phyloP scores from a whole-genome alignment of 1,140 invertebrate species.

The Cotesia vestalis region DNA sequence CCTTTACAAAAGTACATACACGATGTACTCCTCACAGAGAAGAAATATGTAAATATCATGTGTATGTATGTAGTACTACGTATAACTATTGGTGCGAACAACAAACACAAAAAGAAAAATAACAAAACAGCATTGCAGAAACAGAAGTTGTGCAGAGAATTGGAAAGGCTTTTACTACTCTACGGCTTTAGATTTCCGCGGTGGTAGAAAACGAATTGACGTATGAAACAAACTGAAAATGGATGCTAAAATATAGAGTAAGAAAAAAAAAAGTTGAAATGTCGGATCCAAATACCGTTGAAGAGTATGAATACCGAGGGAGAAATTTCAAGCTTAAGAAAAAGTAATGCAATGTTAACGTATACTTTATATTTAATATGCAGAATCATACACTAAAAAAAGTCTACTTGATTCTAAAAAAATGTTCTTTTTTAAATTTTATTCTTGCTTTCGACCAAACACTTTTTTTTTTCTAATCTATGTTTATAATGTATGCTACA shows the following conservation, averaged over 20 bases:
- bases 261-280: conserved; percentile 3
- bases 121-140: too few species aligned
- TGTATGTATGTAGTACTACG: neutral
- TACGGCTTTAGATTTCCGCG: conserved; percentile 6
- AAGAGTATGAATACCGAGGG: neutral
- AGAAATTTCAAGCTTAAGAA: neutral
- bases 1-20: neutral
- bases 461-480: too few species aligned
- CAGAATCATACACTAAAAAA: too few species aligned
- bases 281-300: neutral
- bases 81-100: conserved; percentile 12
- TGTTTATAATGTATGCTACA: too few species aligned
- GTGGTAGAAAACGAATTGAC: conserved; percentile 18
- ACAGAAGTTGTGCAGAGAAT: too few species aligned
- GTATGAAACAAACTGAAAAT: conserved; percentile 5
- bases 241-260: neutral
- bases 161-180: conserved; percentile 17
- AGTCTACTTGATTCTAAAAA: too few species aligned
- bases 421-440: too few species aligned
- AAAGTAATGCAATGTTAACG: neutral
- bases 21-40: too few species aligned
- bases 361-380: too few species aligned
- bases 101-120: neutral
- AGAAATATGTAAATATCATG: neutral
- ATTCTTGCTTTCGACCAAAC: too few species aligned